Percentiles rank a stretch among this genome's conserved stretches.
Evolutionary conservation across 2,888 invertebrate species (phyloP).

Genomic region (Rhopalosiphum nymphaeae): DNA sequence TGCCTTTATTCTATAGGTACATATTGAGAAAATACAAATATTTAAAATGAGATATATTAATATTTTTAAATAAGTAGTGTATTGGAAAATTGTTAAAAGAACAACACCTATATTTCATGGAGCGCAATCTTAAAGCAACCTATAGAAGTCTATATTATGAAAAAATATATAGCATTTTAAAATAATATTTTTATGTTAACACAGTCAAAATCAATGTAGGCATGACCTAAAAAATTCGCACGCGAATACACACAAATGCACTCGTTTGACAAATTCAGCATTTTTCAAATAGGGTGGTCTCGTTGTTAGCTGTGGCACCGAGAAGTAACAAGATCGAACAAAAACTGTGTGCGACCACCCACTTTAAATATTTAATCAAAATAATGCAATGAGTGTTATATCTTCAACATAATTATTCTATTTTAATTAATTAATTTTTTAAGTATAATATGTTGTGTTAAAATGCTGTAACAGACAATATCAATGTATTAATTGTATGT

Average conservation of each 20-base stretch:
- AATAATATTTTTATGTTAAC: slow-evolving; percentile 14
- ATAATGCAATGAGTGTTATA: background rate
- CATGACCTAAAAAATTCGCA: slow-evolving; percentile 8
- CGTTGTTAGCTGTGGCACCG: background rate
- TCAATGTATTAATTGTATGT: background rate
- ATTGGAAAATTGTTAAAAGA: too few species aligned
- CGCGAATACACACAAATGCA: background rate
- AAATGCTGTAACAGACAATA: background rate
- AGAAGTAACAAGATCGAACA: background rate
- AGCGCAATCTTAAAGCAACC: background rate
- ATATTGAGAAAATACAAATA: too few species aligned
- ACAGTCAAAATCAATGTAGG: slow-evolving; percentile 7
- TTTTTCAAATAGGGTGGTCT: slow-evolving; percentile 20
- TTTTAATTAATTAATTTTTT: background rate
- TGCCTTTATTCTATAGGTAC: too few species aligned
- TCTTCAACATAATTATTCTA: background rate
- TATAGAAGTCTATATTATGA: background rate
- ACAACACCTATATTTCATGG: too few species aligned
- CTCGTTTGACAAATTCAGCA: background rate
- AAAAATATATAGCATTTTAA: background rate
- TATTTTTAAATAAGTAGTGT: too few species aligned
- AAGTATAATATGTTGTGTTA: too few species aligned
- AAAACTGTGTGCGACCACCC: slow-evolving; percentile 21
- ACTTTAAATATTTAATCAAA: slow-evolving; percentile 33
- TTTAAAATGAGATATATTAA: too few species aligned